A percentile compares a stretch with the other conserved stretches of the same genome.
phyloP scores from a whole-genome alignment of 2,797 vertebrate species.

The Melanotaenia trifasciata region DNA sequence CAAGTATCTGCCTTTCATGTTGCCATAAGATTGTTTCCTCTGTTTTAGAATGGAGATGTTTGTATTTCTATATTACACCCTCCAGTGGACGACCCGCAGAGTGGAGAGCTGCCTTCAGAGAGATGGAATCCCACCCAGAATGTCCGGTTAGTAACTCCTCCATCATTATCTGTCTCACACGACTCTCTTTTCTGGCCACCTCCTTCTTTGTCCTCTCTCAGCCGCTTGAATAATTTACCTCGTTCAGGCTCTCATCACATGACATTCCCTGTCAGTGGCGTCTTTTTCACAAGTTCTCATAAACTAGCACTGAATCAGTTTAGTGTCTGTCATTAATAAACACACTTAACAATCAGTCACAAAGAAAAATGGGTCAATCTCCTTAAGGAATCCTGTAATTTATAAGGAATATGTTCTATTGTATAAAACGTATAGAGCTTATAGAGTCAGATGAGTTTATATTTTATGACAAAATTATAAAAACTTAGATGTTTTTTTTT shows the following conservation, averaged over 20 bases:
- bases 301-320: slow-evolving; percentile 11
- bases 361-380: neutral
- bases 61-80: slow-evolving; percentile 98
- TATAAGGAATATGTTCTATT: too few relatives aligned
- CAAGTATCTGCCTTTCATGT: too few relatives aligned
- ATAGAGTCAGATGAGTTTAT: too few relatives aligned
- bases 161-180: slow-evolving; percentile 13
- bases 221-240: slow-evolving; percentile 23
- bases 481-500: too few relatives aligned
- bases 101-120: slow-evolving; percentile 96
- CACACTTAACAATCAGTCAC: neutral
- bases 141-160: slow-evolving; percentile 86
- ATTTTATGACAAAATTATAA: too few relatives aligned
- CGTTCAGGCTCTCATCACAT: slow-evolving; percentile 27
- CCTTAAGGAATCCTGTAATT: neutral
- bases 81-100: slow-evolving; percentile 96
- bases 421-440: too few relatives aligned
- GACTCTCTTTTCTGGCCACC: slow-evolving; percentile 18
- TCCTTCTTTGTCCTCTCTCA: slow-evolving; percentile 23
- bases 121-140: slow-evolving; percentile 99
- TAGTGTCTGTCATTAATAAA: neutral
- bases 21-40: slow-evolving; percentile 10
- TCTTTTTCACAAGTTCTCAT: slow-evolving; percentile 31
- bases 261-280: slow-evolving; percentile 28
- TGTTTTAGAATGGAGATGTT: slow-evolving; percentile 92